Conservation (phyloP, 2,888 invertebrate genomes). For the Hypselothyrea guttata region DNA sequence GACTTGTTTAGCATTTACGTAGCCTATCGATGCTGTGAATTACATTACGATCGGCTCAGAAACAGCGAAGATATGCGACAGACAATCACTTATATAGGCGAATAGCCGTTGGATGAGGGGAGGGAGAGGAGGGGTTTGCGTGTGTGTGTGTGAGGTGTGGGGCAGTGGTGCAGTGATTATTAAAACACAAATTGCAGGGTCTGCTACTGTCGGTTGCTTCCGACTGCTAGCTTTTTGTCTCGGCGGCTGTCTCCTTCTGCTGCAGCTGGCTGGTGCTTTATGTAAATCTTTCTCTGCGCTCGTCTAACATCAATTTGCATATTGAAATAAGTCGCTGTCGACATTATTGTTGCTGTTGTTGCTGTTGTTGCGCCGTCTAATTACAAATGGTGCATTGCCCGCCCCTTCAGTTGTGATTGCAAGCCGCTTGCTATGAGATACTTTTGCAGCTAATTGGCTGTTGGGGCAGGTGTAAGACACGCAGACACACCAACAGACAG, state of each 20-base stretch:
- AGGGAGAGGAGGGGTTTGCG: no score
- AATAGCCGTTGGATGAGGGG: no score
- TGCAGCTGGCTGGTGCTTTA: constrained; percentile 48
- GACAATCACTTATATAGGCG: no score
- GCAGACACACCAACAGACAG: constrained; percentile 28
- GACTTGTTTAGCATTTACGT: no score
- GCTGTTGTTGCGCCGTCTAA: constrained; percentile 49
- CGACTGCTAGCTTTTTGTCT: constrained; percentile 44
- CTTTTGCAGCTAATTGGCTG: constrained; percentile 61
- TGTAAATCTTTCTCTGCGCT: constrained; percentile 42
- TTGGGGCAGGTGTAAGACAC: constrained; percentile 56
- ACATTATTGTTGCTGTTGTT: constrained; percentile 24
- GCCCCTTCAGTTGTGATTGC: constrained; percentile 33
- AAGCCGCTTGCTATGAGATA: constrained; percentile 48
- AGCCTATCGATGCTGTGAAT: no score
- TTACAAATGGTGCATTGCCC: constrained; percentile 50
- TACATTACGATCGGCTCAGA: no score
- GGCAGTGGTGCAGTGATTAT: no score
- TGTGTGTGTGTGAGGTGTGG: no score
- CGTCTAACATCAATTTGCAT: constrained; percentile 62
- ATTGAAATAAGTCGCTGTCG: constrained; percentile 52
- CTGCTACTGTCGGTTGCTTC: no score
- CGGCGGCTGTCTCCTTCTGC: constrained; percentile 46
- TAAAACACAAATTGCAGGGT: no score
- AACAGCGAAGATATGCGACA: no score